Evolutionary conservation across 2,888 invertebrate genomes (phyloP), one percentile per base, ranked within the genome.

Genomic region (Ommatoiulus sabulosus): DNA sequence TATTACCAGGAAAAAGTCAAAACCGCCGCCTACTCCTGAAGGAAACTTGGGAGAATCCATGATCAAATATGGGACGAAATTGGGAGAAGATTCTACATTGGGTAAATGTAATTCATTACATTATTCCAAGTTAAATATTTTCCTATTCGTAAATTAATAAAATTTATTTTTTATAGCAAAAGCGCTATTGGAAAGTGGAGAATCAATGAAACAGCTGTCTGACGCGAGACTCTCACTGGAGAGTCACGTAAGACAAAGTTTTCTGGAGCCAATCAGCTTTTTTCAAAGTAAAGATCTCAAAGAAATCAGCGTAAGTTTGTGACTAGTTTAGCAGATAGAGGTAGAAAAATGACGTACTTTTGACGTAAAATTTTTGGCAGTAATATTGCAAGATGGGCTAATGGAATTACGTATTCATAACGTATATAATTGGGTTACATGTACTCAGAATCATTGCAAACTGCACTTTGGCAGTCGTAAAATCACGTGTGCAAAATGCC

Each of bases 201-300:
- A 99, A 93, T 95, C 98, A 63, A 95, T 99, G 92, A 98, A 97
- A 93, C 98, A 99, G 94, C 97, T 99, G 97, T 99, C 99, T 44
- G 99, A 99, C 93, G 96, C 99, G 90, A 99, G 99, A 93, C 99
- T 99, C 94, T 97, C 98, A 89, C 94, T 99, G 92, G 99, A 99
- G 93, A 99, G 99, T 94, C 98, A 97, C 94, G 98, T 99, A 92
- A 99, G 99, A 94, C 99, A 99, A 94, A 99, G 99, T 95, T 98
- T 99, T 94, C 94, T 99, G 91, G 99, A 99, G 93, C 99, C 99
- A 43, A 94, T 99, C 91, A 98, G 98, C 93, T 98, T 98, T 93
- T 94, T 99, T 93, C 99, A 99, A 94, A 97, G 97, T 92, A 99
- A 99, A 95, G 99, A 99, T 93, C 95, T 99, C 89, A 99, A 99